A percentile compares a stretch with the other conserved stretches of the same genome.
These are phyloP conservation scores for Drosophila kanekoi DNA, from an alignment of 2,888 invertebrate genomes.

Conservation along the genomic window DNA sequence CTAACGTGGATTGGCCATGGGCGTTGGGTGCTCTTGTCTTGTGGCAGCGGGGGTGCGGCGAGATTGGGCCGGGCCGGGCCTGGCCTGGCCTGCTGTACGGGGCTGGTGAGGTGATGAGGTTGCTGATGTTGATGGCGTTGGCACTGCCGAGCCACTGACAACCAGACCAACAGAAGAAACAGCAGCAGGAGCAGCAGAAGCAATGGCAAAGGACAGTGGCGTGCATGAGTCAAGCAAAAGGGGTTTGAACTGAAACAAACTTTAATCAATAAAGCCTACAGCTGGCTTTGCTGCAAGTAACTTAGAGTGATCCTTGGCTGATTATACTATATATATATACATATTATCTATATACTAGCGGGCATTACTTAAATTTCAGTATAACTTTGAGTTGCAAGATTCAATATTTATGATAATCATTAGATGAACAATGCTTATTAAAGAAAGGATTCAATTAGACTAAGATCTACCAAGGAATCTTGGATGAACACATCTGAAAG, in stretches of 20 bases:
- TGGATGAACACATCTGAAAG: no score
- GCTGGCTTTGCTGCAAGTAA: no score
- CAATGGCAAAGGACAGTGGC: constrained; percentile 22
- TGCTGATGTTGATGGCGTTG: constrained; percentile 74
- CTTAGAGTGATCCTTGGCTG: no score
- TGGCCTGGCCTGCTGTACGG: neutral
- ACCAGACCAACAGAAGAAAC: constrained; percentile 18
- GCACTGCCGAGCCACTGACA: constrained; percentile 62
- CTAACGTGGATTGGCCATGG: constrained; percentile 43
- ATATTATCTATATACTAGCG: no score
- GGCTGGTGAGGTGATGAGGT: constrained; percentile 49
- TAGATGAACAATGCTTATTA: no score
- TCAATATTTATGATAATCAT: no score
- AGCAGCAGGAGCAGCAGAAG: neutral
- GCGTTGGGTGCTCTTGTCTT: neutral
- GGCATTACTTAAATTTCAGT: no score
- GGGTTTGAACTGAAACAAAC: neutral
- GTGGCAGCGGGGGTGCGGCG: neutral
- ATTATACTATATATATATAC: no score
- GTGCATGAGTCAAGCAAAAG: neutral
- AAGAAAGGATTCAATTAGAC: no score
- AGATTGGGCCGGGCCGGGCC: neutral
- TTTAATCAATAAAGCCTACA: neutral
- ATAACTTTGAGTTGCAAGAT: no score
- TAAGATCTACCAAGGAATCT: no score